Evolutionary conservation across 2,113 vertebrate genomes (phyloP).

Genomic region (Erythrolamprus reginae): DNA sequence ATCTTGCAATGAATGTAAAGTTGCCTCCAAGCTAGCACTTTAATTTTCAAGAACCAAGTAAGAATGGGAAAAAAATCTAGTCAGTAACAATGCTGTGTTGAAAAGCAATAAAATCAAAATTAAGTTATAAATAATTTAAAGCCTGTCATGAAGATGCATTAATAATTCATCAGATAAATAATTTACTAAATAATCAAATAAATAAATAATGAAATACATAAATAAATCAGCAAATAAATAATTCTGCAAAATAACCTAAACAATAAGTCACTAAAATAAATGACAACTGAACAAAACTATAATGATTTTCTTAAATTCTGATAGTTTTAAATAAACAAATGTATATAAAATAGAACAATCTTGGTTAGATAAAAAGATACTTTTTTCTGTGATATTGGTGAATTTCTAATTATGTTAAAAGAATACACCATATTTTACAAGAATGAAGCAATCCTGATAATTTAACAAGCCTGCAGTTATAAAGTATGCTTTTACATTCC

Average conservation of each 20-base stretch:
- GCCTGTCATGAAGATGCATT: slow-evolving; percentile 97
- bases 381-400: slow-evolving; percentile 69
- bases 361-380: slow-evolving; percentile 66
- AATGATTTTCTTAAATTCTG: slow-evolving; percentile 71
- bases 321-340: slow-evolving; percentile 80
- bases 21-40: slow-evolving; percentile 81
- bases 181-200: slow-evolving; percentile 99
- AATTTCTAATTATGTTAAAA: slow-evolving; percentile 66
- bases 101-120: slow-evolving; percentile 99
- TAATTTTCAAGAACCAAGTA: slow-evolving; percentile 89
- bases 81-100: slow-evolving; percentile 89
- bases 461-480: slow-evolving; percentile 65
- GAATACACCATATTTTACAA: slow-evolving; percentile 69
- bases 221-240: slow-evolving; percentile 97
- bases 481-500: slow-evolving; percentile 65
- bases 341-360: slow-evolving; percentile 72
- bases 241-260: slow-evolving; percentile 84
- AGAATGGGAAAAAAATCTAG: slow-evolving; percentile 77
- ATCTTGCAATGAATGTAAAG: slow-evolving; percentile 68
- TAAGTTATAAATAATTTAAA: slow-evolving; percentile 99
- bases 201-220: slow-evolving; percentile 98
- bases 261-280: slow-evolving; percentile 81
- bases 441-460: slow-evolving; percentile 63
- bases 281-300: slow-evolving; percentile 71
- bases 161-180: slow-evolving; percentile 99